Evolutionary conservation across 2,888 invertebrate species (phyloP), one percentile per base, ranked within the genome.

Genomic region (Dione juno): DNA sequence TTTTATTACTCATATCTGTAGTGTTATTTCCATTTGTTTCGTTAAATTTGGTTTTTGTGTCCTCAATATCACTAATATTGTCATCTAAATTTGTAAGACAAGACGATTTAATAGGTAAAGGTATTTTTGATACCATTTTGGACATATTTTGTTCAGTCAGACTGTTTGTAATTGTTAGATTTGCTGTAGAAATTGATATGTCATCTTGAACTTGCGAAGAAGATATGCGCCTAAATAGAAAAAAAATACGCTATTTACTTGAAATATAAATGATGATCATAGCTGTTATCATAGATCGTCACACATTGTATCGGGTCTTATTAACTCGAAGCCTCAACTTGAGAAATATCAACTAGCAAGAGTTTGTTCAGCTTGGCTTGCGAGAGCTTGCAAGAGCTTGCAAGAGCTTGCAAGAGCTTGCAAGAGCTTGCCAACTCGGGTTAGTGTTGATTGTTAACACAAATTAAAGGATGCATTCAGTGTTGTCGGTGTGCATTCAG

Each of bases 61-160:
- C 48, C 7, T 48, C 35, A 52, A 37, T 14, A 9, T 64, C 13
- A 37, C 7, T 16, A 19, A 10, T 13, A 48, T 16, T 64, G 10
- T 50, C 48, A 37, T 21, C 9, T 14, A 40, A 14, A 37, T 37
- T 50, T 19, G n/a, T 6, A 1, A 21, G 9, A 14, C 9, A 14
- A 10, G 48, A n/a, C 16, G 11, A 9, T 21, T 66, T 66, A 28
- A 43, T 66, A 43, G 54, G 53, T n/a, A 66, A 10, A 43, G 66
- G 53, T 43, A 54, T 66, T 53, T 41, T 54, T 13, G 45, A 37
- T 16, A 19, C 1, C n/a, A 3, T 28, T 13, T 45, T 48, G 5
- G 0, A 10, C 14, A 13, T 28, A 37, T 5, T 50, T 13, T 52
- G 28, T 10, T 10, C 16, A 13, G 8, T 68, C 3, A 14, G 6